A percentile compares a stretch with the other conserved stretches of the same genome.
Conservation (phyloP, 2,113 vertebrate genomes). For the Indicator indicator region DNA sequence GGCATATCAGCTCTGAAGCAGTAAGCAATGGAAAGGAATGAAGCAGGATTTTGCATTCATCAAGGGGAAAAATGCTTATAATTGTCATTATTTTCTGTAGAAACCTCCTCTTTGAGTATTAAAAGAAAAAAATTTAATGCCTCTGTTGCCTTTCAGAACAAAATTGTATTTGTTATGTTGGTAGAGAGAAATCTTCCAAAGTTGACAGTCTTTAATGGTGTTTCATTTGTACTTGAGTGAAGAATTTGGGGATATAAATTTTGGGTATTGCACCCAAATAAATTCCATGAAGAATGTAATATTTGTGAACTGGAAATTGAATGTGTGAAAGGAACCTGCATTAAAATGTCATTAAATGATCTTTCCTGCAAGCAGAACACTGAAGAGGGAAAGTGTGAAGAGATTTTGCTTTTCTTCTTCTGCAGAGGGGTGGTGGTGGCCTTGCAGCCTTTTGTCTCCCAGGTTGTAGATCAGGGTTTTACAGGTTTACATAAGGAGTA, state of each 20-base stretch:
- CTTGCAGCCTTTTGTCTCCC: neutral
- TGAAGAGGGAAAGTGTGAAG: neutral
- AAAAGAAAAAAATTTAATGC: neutral
- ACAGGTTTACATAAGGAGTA: neutral
- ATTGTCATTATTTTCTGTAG: neutral
- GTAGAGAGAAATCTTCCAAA: neutral
- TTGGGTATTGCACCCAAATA: neutral
- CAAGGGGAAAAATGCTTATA: neutral
- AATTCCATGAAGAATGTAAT: neutral
- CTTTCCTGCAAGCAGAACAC: neutral
- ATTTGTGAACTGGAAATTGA: neutral
- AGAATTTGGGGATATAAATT: neutral
- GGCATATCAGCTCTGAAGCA: neutral
- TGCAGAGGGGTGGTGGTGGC: too few relatives aligned
- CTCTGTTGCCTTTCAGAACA: neutral
- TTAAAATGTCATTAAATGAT: accelerated
- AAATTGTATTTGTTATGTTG: neutral
- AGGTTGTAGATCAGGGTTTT: neutral
- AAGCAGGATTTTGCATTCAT: constrained; percentile 27
- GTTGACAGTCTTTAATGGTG: neutral
- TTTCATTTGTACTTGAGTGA: neutral
- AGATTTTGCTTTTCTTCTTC: neutral
- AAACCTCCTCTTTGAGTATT: neutral
- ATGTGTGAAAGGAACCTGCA: neutral
- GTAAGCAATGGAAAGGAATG: neutral